Evolutionary conservation across 2,888 invertebrate genomes (phyloP), one percentile per base, ranked within the genome.

Genomic region (Mechanitis mazaeus): DNA sequence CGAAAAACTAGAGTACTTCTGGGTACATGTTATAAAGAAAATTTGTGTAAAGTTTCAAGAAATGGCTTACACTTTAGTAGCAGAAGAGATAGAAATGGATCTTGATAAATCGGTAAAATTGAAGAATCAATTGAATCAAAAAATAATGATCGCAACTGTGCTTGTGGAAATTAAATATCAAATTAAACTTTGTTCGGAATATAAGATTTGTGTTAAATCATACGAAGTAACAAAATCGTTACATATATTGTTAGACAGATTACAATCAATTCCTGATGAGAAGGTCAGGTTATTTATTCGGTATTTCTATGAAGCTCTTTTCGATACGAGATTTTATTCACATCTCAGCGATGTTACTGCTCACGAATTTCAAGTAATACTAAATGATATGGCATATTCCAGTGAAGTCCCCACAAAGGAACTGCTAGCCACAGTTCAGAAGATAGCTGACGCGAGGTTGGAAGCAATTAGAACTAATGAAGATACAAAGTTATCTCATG

Each of bases 301-400:
- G 62, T 58, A 66, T 33, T 72, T 79, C n/a, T 71, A 74, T 55
- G 71, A 71, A 59, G 66, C 66, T 9, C 63, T 74, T 3, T 65
- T 75, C 0, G 73, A 75, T 11, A 77, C 77, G 0, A 67, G 68
- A 2, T 83, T 85, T 63, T 80, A 79, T 60, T 70, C 74, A 1
- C 59, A 65, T 2, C 46, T 84, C n/a, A 72, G 65, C n/a, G 78
- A 77, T 5, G 68, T 63, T 1, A 79, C 79, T 2, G 74, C 75
- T 0, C 75, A 76, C 57, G 78, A 80, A 54, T 71, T 85, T 12
- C 84, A 84, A 72, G 64, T 77, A 0, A 75, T 84, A 64, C 63
- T 85, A n/a, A 81, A 81, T 46, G 84, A 85, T 50, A 82, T 87
- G 80, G 75, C 77, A 0, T 80, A 76, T 61, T 73, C 79, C 2